Evolutionary conservation across 2,113 vertebrate genomes (phyloP), one percentile per base, ranked within the genome.

Genomic region (Laterallus jamaicensis): DNA sequence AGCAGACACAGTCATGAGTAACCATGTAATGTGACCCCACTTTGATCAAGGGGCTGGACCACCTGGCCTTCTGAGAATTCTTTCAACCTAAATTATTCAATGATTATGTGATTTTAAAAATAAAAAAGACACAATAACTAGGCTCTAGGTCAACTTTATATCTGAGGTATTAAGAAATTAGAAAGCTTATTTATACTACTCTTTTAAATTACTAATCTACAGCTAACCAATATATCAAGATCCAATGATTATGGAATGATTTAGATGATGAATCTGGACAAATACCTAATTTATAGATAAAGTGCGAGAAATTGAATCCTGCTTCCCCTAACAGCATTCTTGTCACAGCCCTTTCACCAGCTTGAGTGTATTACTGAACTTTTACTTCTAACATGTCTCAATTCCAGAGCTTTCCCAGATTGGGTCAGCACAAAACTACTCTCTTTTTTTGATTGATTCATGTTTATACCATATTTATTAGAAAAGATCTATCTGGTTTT

Each of bases 31-130:
- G 5, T 6, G 7, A 11, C 17, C 15, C 22, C 3, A 6, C 11
- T 92, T 66, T 60, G 18, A 47, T 11, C 20, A 69, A 73, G 39
- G 12, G 24, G 11, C 9, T 93, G 56, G 5, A 37, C 5, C 29
- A 16, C 1, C 0, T 54, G 20, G 8, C 19, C 42, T 80, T 8
- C 11, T 1, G 0, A 86, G 39, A 69, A 55, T 35, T 69, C 14
- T 55, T 88, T 60, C 39, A 86, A 50, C 2, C 1, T 19, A 44
- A 49, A 74, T 31, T 67, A 67, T 63, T 67, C 11, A 66, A 13
- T 44, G 12, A 49, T 77, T 24, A 9, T 16, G 4, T 52, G 11
- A 52, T 59, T 85, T 77, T 15, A 56, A 86, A 80, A 90, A 68
- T 8, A 54, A 59, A 59, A 35, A 39, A 49, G 3, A 7, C 14